Conservation (phyloP, 2,888 invertebrate species). For the Balanococcus diminutus region DNA sequence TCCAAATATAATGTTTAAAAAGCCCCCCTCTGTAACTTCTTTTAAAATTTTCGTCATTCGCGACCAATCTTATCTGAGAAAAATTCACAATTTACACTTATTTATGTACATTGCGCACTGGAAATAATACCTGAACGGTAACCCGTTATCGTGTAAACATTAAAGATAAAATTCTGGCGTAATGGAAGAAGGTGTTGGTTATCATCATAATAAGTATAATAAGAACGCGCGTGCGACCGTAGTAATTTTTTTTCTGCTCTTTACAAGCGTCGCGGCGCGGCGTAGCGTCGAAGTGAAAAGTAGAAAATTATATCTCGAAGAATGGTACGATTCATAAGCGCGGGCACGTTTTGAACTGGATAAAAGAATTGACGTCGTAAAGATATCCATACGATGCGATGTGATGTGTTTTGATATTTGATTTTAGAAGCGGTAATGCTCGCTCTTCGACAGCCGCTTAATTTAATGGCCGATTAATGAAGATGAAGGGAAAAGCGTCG, state of each 20-base stretch:
- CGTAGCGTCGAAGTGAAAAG: background rate
- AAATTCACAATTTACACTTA: too few relatives aligned
- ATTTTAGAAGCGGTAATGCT: slow-evolving; percentile 7
- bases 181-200: background rate
- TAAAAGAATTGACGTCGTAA: background rate
- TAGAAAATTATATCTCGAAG: background rate
- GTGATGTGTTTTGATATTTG: background rate
- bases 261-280: background rate
- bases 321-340: background rate
- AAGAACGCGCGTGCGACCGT: background rate
- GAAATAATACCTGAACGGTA: too few relatives aligned
- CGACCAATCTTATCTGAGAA: too few relatives aligned
- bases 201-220: too few relatives aligned
- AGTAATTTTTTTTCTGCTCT: background rate
- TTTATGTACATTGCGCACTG: too few relatives aligned
- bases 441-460: background rate
- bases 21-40: too few relatives aligned
- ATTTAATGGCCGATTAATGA: slow-evolving; percentile 17
- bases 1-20: too few relatives aligned
- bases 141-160: too few relatives aligned
- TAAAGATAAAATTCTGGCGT: background rate
- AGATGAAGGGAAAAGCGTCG: slow-evolving; percentile 16
- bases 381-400: slow-evolving; percentile 3
- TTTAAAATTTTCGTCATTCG: too few relatives aligned
- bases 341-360: background rate